phyloP scores from a whole-genome alignment of 2,888 invertebrate species.

The Cephus sareptanus region DNA sequence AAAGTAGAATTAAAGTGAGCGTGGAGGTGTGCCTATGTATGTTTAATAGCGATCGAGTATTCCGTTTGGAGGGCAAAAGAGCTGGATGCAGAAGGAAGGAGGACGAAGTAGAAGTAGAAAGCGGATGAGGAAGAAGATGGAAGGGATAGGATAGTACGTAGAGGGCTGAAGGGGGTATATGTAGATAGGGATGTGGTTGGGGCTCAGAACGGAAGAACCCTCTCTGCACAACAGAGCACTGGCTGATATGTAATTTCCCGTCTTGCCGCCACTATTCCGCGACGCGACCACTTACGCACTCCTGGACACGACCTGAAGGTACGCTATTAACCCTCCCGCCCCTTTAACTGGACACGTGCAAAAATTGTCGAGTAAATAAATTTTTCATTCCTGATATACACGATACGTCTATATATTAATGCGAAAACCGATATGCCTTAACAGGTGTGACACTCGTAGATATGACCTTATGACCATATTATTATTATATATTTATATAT shows the following conservation, averaged over 20 bases:
- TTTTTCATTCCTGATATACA: neutral
- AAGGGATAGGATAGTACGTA: neutral
- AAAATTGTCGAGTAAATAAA: neutral
- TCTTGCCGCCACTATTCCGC: slow-evolving; percentile 18
- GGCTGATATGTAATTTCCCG: slow-evolving; percentile 37
- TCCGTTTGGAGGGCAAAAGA: slow-evolving; percentile 55
- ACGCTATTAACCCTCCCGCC: neutral
- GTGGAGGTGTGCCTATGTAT: slow-evolving; percentile 57
- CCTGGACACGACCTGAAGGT: neutral
- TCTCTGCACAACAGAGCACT: slow-evolving; percentile 27
- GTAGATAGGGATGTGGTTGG: slow-evolving; percentile 5
- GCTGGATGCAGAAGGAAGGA: slow-evolving; percentile 23
- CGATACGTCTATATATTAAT: too few relatives aligned
- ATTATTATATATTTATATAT: too few relatives aligned
- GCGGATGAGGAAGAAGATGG: neutral
- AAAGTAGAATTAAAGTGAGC: slow-evolving; percentile 54
- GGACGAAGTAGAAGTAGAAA: slow-evolving; percentile 24
- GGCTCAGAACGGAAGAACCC: slow-evolving; percentile 17
- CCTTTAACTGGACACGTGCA: neutral
- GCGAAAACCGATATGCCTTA: neutral
- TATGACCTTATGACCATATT: neutral
- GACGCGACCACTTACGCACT: neutral
- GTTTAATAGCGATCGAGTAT: slow-evolving; percentile 62
- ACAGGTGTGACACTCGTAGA: neutral
- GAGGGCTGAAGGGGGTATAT: neutral